A percentile compares a stretch with the other conserved stretches of the same genome.
These are phyloP conservation scores for Eulemur rubriventer DNA, from an alignment of 2,797 vertebrate species.

Conservation along the genomic window DNA sequence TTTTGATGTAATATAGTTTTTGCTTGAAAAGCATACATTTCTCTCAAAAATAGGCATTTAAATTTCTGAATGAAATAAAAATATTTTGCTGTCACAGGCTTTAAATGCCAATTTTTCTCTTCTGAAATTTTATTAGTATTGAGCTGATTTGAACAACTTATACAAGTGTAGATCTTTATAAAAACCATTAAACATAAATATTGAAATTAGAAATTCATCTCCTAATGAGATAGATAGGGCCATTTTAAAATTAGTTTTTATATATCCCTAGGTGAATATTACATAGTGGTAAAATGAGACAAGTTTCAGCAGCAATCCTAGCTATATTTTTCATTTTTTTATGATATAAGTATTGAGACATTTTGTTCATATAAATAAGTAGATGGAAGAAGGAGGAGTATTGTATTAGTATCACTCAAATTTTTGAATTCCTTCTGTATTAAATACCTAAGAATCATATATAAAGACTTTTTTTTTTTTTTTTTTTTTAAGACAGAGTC, in stretches of 20 bases:
- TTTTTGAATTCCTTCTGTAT: slow-evolving; percentile 3
- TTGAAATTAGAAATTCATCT: slow-evolving; percentile 14
- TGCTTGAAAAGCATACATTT: neutral
- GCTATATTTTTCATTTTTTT: slow-evolving; percentile 20
- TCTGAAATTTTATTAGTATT: slow-evolving; percentile 29
- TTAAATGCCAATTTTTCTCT: neutral
- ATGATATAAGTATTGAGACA: neutral
- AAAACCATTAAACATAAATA: neutral
- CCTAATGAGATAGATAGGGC: neutral
- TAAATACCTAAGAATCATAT: neutral
- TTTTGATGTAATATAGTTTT: neutral
- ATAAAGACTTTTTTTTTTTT: neutral
- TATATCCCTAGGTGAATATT: neutral
- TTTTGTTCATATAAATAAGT: slow-evolving; percentile 30
- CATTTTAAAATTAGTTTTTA: slow-evolving; percentile 10
- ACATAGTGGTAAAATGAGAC: neutral
- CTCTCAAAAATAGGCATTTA: neutral
- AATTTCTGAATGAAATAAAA: slow-evolving; percentile 1
- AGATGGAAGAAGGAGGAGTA: neutral
- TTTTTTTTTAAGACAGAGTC: neutral
- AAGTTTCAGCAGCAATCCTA: neutral
- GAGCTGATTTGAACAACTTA: neutral
- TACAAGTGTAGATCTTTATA: slow-evolving; percentile 8
- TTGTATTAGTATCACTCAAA: neutral
- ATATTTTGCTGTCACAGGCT: neutral